Percentiles rank a stretch among this genome's conserved stretches.
Conservation (phyloP, 2,113 vertebrate species). For the Alethe castanea region DNA sequence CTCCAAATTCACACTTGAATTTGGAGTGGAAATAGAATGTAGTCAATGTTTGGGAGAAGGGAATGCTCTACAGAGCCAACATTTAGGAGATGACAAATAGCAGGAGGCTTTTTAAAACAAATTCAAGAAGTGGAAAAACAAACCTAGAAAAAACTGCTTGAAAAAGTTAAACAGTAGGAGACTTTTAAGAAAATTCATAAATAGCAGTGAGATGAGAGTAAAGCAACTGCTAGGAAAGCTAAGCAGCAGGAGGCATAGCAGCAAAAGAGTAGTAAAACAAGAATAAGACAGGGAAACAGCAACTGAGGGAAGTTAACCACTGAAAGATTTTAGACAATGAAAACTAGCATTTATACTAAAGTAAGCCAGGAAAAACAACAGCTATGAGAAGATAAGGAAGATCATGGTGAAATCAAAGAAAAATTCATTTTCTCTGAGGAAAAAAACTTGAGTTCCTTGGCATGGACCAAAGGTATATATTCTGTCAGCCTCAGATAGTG, state of each 20-base stretch:
- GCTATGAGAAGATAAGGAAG: slow-evolving; percentile 22
- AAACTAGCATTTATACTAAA: slow-evolving; percentile 15
- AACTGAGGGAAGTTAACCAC: neutral
- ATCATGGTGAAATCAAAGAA: slow-evolving; percentile 37
- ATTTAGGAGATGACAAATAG: neutral
- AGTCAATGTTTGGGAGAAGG: neutral
- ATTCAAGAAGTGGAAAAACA: neutral
- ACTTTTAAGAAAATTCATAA: slow-evolving; percentile 40
- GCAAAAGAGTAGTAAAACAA: slow-evolving; percentile 19
- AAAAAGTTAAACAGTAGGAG: slow-evolving; percentile 45
- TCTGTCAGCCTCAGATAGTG: slow-evolving; percentile 32
- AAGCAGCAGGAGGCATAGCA: slow-evolving; percentile 23
- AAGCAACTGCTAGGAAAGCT: slow-evolving; percentile 33
- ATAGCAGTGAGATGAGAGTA: neutral
- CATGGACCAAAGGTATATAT: neutral
- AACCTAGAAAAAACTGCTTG: neutral
- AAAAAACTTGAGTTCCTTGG: neutral
- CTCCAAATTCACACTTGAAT: neutral
- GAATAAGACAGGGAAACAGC: slow-evolving; percentile 17
- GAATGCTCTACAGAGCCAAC: neutral
- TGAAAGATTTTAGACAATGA: slow-evolving; percentile 5
- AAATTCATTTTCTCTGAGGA: slow-evolving; percentile 3
- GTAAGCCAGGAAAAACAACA: slow-evolving; percentile 14
- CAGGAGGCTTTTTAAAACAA: slow-evolving; percentile 17
- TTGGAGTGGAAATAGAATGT: neutral